Conservation (phyloP, 2,888 invertebrate species). For the Amphimallon solstitiale region DNA sequence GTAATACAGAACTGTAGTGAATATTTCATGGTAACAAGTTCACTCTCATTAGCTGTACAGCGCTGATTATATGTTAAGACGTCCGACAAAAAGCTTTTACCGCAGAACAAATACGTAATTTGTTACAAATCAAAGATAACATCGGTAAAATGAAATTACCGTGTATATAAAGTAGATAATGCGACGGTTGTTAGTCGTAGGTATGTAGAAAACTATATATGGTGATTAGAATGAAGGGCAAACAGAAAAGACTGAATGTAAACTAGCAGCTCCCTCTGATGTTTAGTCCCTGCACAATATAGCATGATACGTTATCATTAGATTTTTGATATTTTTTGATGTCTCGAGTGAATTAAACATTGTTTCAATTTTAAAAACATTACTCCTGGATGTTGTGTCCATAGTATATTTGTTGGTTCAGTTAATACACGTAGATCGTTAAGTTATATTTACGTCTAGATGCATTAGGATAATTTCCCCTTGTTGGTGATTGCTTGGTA, state of each 20-base stretch:
- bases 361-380: constrained; percentile 11
- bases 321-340: constrained; percentile 17
- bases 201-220: constrained; percentile 2
- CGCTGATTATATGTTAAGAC: constrained; percentile 27
- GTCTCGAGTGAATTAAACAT: constrained; percentile 10
- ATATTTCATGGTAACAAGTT: constrained; percentile 26
- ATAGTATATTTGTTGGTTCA: too few species aligned
- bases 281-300: not conserved
- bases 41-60: constrained; percentile 9
- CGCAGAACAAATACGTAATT: constrained; percentile 54
- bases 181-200: constrained; percentile 26
- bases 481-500: too few species aligned
- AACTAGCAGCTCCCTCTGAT: constrained; percentile 20
- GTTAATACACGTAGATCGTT: too few species aligned
- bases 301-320: constrained; percentile 22
- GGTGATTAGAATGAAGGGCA: constrained; percentile 12
- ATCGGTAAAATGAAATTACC: constrained; percentile 58
- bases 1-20: constrained; percentile 10
- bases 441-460: too few species aligned
- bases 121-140: constrained; percentile 60
- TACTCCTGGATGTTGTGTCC: not conserved
- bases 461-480: too few species aligned
- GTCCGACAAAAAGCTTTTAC: constrained; percentile 44
- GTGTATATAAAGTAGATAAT: constrained; percentile 32
- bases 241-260: not conserved